phyloP scores from a whole-genome alignment of 2,888 invertebrate species.

The Muschampia plurimacula region DNA sequence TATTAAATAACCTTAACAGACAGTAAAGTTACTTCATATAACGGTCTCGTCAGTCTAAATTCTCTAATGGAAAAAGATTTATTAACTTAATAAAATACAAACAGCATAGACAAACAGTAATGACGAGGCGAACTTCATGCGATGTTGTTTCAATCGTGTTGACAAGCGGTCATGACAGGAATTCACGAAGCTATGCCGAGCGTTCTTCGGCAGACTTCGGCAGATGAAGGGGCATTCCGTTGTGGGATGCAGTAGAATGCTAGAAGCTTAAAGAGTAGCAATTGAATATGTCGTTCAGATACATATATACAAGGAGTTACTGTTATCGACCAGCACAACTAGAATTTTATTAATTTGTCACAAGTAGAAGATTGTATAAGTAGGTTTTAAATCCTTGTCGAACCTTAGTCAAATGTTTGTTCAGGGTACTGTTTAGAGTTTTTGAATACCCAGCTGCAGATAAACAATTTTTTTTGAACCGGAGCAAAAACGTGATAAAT shows the following conservation, averaged over 20 bases:
- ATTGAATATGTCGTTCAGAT: not conserved
- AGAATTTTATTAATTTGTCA: too few species aligned
- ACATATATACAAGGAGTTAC: too few species aligned
- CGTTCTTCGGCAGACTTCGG: not conserved
- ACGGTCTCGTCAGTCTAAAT: not conserved
- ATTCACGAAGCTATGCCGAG: conserved; percentile 2
- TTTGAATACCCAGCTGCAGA: too few species aligned
- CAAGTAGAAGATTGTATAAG: too few species aligned
- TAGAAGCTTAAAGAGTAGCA: not conserved
- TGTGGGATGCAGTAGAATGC: not conserved
- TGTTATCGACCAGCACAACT: too few species aligned
- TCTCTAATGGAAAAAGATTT: not conserved
- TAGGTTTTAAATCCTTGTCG: too few species aligned
- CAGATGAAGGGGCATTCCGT: not conserved
- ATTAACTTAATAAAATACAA: not conserved
- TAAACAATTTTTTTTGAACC: too few species aligned
- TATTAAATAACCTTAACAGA: too few species aligned
- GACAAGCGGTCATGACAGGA: not conserved
- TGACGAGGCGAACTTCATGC: not conserved
- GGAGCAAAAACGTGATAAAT: too few species aligned
- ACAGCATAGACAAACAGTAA: too few species aligned
- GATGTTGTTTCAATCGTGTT: not conserved
- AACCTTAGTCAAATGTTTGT: too few species aligned
- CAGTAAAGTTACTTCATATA: not conserved
- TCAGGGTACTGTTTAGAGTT: too few species aligned